phyloP scores from a whole-genome alignment of 2,888 invertebrate genomes.

The Megamerina dolium region DNA sequence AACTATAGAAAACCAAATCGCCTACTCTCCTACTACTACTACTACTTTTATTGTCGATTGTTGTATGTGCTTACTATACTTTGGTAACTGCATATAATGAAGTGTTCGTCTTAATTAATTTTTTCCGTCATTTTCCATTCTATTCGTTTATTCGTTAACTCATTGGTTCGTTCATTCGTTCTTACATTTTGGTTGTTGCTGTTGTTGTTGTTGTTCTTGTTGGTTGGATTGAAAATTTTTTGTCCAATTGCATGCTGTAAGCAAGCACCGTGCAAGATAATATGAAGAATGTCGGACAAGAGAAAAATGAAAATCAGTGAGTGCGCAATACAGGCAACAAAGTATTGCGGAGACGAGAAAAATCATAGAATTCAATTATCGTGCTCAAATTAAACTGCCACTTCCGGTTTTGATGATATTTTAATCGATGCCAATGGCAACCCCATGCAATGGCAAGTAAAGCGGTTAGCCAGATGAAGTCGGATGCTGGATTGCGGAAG shows the following conservation, averaged over 20 bases:
- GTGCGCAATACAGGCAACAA: too few relatives aligned
- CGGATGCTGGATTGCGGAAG: too few relatives aligned
- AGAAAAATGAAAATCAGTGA: constrained; percentile 1
- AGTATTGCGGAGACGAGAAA: constrained; percentile 24
- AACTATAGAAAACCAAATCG: too few relatives aligned
- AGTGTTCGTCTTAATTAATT: not conserved
- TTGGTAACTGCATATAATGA: not conserved
- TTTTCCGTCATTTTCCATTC: not conserved
- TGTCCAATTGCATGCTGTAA: not conserved
- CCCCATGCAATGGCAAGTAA: too few relatives aligned
- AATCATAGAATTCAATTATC: constrained; percentile 44
- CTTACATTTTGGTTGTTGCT: not conserved
- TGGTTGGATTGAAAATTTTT: not conserved
- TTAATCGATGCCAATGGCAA: constrained; percentile 26
- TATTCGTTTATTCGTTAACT: not conserved
- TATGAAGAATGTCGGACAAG: not conserved
- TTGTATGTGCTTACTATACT: too few relatives aligned
- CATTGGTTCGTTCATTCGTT: not conserved
- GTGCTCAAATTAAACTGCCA: constrained; percentile 44
- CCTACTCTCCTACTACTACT: too few relatives aligned
- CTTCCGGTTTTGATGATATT: constrained; percentile 43
- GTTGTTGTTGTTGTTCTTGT: constrained; percentile 7
- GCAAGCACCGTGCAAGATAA: too few relatives aligned
- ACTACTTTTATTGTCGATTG: too few relatives aligned
- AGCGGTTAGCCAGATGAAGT: too few relatives aligned